These are phyloP conservation scores for Sebastes iracundus DNA, from an alignment of 2,797 vertebrate species.

Conservation along the genomic window DNA sequence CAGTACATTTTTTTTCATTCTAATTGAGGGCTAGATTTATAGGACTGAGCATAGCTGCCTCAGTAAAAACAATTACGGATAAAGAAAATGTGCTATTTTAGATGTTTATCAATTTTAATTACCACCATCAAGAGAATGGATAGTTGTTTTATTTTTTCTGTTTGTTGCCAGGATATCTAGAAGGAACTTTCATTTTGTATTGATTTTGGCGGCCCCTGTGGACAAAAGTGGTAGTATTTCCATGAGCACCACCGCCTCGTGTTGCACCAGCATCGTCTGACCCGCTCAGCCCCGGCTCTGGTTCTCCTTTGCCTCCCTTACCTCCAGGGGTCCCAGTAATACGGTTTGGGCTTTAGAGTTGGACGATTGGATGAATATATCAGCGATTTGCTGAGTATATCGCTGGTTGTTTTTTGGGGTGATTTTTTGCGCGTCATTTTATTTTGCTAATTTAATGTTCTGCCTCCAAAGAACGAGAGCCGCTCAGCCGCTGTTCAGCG, in stretches of 20 bases:
- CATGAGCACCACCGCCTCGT: neutral
- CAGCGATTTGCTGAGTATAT: no score
- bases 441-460: no score
- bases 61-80: constrained; percentile 27
- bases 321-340: no score
- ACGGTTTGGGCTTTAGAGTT: no score
- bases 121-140: constrained; percentile 21
- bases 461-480: no score
- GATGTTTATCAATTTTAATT: constrained; percentile 56
- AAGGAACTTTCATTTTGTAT: neutral
- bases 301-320: no score
- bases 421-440: no score
- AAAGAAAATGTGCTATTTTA: constrained; percentile 39
- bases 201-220: neutral
- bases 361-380: no score
- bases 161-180: constrained; percentile 1
- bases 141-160: constrained; percentile 2
- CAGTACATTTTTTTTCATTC: neutral
- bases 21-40: constrained; percentile 16
- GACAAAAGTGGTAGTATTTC: neutral
- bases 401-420: no score
- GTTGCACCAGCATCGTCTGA: neutral
- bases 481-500: accelerated
- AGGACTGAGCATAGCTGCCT: neutral
- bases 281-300: neutral